Base-by-base conservation (phyloP, 2,797 vertebrate genomes). In the Catostomus latipinnis region DNA sequence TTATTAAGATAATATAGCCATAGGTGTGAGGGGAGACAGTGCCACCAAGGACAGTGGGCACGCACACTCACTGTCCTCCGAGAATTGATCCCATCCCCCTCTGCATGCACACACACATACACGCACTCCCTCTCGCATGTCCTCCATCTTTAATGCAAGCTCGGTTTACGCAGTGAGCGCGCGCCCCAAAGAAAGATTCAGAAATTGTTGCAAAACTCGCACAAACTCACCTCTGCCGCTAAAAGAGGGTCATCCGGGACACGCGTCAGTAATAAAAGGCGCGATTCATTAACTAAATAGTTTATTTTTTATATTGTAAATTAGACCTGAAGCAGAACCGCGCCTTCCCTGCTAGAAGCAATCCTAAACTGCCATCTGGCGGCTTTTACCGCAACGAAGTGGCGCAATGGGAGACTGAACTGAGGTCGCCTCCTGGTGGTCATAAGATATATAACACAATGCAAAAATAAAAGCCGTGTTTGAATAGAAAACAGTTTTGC, bases 291-390 rank as follows among this genome's bases (percentile, higher is more conserved):
- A 43, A 34, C 49, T 66, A 77, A 81, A 76, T 77, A 81, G 78
- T 86, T 84, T 79, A 76, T 86, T 84, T 87, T 80, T 86, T 75
- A 92, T 95, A 93, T 94, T 92, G 90, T 91, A 94, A 95, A 93
- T 93, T 92, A 94, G 94, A 92, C 91, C 89, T 92, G 92, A 95
- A 96, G 91, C 94, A 90, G 94, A 96, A 95, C 96, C 96, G 96
- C 96, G 95, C 96, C 96, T 97, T 91, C 95, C 94, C 95, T 92
- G 93, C 94, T 96, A 97, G 96, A 95, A 96, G 95, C 96, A 96
- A 98, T 97, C 97, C 97, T 98, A 98, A 98, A 97, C 97, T 96
- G 96, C 97, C 97, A 98, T 98, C 97, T 98, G 97, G 97, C 96
- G 97, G 97, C 96, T 96, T 96, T 96, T 96, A 95, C 93, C 93